Evolutionary conservation across 2,113 vertebrate genomes (phyloP), one percentile per base, ranked within the genome.

Genomic region (Atrichornis clamosus): DNA sequence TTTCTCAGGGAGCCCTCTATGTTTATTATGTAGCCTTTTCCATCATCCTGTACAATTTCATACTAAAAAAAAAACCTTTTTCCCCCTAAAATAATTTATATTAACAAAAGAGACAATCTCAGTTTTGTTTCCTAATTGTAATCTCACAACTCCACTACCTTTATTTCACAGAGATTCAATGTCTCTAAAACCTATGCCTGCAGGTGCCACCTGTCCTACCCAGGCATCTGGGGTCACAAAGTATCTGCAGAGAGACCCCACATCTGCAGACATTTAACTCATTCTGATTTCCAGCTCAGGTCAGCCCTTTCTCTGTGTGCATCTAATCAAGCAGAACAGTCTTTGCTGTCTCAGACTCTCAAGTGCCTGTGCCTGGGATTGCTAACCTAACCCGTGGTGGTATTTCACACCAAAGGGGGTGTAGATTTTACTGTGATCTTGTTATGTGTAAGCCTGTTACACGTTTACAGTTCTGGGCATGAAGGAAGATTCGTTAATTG

Each of bases 21-120:
- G 23, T 13, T 78, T 86, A 92, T 92, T 90, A 49, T 46, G 9
- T 32, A 74, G 46, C 16, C 23, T 77, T 80, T 88, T 77, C 47
- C 39, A 84, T 30, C 32, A 77, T 56, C 19, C 39, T 67, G 21
- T 46, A 46, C 46, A 80, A 77, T 70, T 93, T 63, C n/a, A 65
- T 37, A 35, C 13, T 52, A 16, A 47, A 74, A 73, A 7, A 1
- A 0, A n/a, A n/a, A n/a, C 1, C 1, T 15, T 37, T 37, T 15
- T 1, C 0, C 2, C 4, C 23, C 10, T 7, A 10, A 73, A 85
- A 24, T 49, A 46, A 49, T 82, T 74, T 41, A 17, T 44, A 35
- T 74, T 73, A 41, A 60, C 5, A 83, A 63, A 78, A 84, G 69
- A 4, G 0, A 18, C 8, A 70, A 35, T 83, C 30, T 47, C 26